A percentile compares a stretch with the other conserved stretches of the same genome.
These are phyloP conservation scores for Percina caprodes DNA, from an alignment of 2,113 vertebrate species.

Conservation along the genomic window DNA sequence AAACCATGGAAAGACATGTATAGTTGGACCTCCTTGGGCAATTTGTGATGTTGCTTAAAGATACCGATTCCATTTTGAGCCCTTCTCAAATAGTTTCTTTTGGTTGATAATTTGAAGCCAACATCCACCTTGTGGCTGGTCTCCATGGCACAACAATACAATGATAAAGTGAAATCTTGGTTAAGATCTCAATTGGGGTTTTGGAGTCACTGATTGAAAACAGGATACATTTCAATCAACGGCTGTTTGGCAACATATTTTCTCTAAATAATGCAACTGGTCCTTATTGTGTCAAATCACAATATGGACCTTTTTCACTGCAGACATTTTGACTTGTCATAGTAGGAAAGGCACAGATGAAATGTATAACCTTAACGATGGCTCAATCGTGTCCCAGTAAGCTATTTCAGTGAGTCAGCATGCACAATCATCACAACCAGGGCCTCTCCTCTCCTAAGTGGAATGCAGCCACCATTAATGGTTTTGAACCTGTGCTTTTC, in stretches of 20 bases:
- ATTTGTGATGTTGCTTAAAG: slow-evolving; percentile 17
- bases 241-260: slow-evolving; percentile 35
- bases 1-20: slow-evolving; percentile 35
- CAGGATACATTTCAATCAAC: slow-evolving; percentile 26
- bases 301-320: no score
- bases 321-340: no score
- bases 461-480: no score
- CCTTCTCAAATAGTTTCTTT: slow-evolving; percentile 31
- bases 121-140: slow-evolving; percentile 60
- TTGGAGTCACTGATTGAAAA: slow-evolving; percentile 10
- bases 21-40: slow-evolving; percentile 39
- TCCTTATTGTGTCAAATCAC: background rate
- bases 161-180: background rate
- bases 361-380: no score
- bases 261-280: slow-evolving; percentile 39
- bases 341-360: no score
- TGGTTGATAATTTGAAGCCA: slow-evolving; percentile 44
- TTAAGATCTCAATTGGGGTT: slow-evolving; percentile 3
- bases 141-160: slow-evolving; percentile 65
- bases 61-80: slow-evolving; percentile 1
- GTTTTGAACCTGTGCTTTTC: no score
- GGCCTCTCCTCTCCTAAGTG: no score
- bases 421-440: no score
- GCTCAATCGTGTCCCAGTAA: no score
- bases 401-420: no score